Evolutionary conservation across 2,888 invertebrate genomes (phyloP).

Genomic region (Cylloceria caligata): DNA sequence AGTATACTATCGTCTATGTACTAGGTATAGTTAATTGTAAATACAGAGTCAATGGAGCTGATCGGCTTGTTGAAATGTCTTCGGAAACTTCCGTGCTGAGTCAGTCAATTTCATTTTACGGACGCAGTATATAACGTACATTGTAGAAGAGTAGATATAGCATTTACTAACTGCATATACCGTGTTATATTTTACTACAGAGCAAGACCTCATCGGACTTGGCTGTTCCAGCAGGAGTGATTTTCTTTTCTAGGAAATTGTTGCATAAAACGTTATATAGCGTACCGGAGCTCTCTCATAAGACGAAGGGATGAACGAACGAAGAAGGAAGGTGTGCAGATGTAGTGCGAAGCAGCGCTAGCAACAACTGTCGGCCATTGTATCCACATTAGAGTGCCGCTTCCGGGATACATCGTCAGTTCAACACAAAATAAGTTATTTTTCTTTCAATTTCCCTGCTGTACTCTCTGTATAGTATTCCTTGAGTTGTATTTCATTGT

Average conservation of each 20-base stretch:
- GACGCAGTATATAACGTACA: neutral
- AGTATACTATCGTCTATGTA: constrained; percentile 35
- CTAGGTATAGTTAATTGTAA: neutral
- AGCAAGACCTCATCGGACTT: constrained; percentile 18
- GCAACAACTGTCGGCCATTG: constrained; percentile 79
- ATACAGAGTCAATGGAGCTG: constrained; percentile 10
- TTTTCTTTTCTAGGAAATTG: constrained; percentile 14
- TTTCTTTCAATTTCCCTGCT: constrained; percentile 31
- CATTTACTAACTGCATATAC: neutral
- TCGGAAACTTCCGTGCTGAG: neutral
- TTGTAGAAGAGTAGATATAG: neutral
- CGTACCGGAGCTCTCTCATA: neutral
- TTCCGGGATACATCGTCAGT: constrained; percentile 52
- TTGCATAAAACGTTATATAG: constrained; percentile 21
- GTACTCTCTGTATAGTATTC: constrained; percentile 48
- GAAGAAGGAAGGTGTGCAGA: constrained; percentile 1
- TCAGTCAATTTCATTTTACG: constrained; percentile 3
- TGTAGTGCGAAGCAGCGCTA: constrained; percentile 45
- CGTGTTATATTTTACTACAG: constrained; percentile 27
- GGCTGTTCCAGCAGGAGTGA: constrained; percentile 28
- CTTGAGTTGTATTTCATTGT: constrained; percentile 75
- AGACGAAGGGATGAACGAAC: constrained; percentile 23
- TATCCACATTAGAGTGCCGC: constrained; percentile 76
- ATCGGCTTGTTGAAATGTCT: constrained; percentile 5
- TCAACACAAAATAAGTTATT: constrained; percentile 18